These are phyloP conservation scores for Melipona bicolor DNA, from an alignment of 2,888 invertebrate species.

Conservation along the genomic window DNA sequence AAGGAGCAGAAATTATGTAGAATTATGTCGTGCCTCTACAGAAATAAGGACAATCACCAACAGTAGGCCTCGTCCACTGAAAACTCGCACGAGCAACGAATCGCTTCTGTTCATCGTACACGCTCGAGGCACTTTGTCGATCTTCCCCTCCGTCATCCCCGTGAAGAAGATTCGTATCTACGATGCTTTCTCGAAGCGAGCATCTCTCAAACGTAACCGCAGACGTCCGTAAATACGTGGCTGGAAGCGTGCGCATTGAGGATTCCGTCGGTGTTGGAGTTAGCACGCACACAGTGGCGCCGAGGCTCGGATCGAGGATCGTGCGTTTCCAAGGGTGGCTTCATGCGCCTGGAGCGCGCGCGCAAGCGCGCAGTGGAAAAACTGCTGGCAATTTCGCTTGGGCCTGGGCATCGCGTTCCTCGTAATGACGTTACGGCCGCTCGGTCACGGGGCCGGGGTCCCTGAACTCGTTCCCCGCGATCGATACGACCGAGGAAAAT, in stretches of 20 bases:
- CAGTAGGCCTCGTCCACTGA: neutral
- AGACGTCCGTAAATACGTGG: slow-evolving; percentile 59
- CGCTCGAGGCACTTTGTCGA: slow-evolving; percentile 20
- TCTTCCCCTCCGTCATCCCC: neutral
- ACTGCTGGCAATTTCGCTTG: slow-evolving; percentile 66
- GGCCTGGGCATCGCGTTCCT: slow-evolving; percentile 66
- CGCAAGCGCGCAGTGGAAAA: slow-evolving; percentile 46
- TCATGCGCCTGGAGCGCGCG: slow-evolving; percentile 54
- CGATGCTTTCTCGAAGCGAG: slow-evolving; percentile 54
- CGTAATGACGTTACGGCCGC: slow-evolving; percentile 69
- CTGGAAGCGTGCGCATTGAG: slow-evolving; percentile 47
- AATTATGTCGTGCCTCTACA: neutral
- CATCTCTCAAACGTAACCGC: slow-evolving; percentile 65
- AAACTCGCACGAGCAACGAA: slow-evolving; percentile 49
- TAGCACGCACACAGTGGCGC: neutral
- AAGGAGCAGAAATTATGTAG: neutral
- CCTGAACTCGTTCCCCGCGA: slow-evolving; percentile 62
- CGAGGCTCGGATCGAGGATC: slow-evolving; percentile 11
- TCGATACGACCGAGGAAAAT: slow-evolving; percentile 71
- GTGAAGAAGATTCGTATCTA: slow-evolving; percentile 59
- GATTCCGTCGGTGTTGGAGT: slow-evolving; percentile 29
- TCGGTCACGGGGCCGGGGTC: slow-evolving; percentile 43
- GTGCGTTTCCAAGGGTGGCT: slow-evolving; percentile 42
- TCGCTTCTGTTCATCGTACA: slow-evolving; percentile 50
- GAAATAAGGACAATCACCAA: neutral